Conservation (phyloP, 2,888 invertebrate genomes). For the Synergus japonicus region DNA sequence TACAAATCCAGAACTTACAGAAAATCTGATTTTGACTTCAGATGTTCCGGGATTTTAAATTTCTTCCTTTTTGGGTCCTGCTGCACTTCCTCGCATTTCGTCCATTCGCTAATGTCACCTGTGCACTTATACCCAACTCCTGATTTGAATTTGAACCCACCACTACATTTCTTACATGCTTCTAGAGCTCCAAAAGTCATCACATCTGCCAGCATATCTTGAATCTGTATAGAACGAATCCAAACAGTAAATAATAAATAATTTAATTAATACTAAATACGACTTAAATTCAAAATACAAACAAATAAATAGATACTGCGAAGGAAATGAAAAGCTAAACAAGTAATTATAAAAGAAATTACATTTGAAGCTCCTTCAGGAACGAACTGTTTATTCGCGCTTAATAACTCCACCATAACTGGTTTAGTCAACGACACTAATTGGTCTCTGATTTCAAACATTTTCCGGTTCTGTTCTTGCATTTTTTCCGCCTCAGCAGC, state of each 20-base stretch:
- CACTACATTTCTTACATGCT: slow-evolving; percentile 89
- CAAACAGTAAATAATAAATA: slow-evolving; percentile 36
- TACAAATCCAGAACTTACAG: slow-evolving; percentile 76
- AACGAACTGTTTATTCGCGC: slow-evolving; percentile 85
- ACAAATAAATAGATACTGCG: slow-evolving; percentile 42
- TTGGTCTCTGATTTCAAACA: slow-evolving; percentile 84
- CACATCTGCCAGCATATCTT: slow-evolving; percentile 89
- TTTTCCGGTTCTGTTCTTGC: slow-evolving; percentile 85
- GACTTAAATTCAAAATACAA: too few species aligned
- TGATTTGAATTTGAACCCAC: slow-evolving; percentile 83
- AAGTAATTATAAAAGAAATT: slow-evolving; percentile 61
- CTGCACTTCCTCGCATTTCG: slow-evolving; percentile 87
- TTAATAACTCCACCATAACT: slow-evolving; percentile 83
- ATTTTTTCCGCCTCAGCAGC: slow-evolving; percentile 81
- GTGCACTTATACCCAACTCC: slow-evolving; percentile 91
- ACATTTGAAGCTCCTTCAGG: slow-evolving; percentile 85
- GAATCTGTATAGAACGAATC: slow-evolving; percentile 78
- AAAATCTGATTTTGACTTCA: slow-evolving; percentile 80
- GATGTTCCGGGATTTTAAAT: slow-evolving; percentile 84
- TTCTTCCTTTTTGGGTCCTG: slow-evolving; percentile 85
- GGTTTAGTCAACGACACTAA: slow-evolving; percentile 80
- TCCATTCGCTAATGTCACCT: slow-evolving; percentile 92
- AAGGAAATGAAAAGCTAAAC: slow-evolving; percentile 46
- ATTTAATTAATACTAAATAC: neutral
- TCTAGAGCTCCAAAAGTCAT: slow-evolving; percentile 92